Conservation (phyloP, 2,888 invertebrate genomes). For the Caenorhabditis sp. region DNA sequence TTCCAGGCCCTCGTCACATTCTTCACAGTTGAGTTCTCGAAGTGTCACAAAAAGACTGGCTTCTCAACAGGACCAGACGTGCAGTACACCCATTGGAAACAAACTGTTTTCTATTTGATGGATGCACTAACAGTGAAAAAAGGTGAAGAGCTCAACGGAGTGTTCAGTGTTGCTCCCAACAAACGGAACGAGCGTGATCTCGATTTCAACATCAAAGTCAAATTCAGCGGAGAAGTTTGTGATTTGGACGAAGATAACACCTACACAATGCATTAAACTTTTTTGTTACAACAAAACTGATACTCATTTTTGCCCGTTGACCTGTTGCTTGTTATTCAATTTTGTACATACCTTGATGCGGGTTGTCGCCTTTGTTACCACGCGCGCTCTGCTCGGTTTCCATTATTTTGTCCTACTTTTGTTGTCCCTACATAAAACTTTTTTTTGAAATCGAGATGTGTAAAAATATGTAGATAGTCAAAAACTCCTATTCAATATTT, state of each 20-base stretch:
- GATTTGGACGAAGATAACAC: conserved; percentile 71
- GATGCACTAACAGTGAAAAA: conserved; percentile 96
- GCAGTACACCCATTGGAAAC: conserved; percentile 99
- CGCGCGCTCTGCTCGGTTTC: conserved; percentile 45
- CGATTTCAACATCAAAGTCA: conserved; percentile 82
- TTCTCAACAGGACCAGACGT: conserved; percentile 96
- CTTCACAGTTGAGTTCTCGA: conserved; percentile 98
- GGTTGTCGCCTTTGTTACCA: conserved; percentile 41
- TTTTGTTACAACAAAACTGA: conserved; percentile 15
- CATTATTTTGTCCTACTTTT: conserved; percentile 24
- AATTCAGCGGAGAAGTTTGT: conserved; percentile 77
- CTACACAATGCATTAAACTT: conserved; percentile 74
- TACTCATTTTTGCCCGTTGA: conserved; percentile 24
- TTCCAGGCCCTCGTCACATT: conserved; percentile 85
- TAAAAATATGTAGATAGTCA: not conserved
- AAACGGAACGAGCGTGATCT: conserved; percentile 92
- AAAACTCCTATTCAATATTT: not conserved
- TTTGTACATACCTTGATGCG: conserved; percentile 48
- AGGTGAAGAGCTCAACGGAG: conserved; percentile 82
- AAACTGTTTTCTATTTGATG: conserved; percentile 96
- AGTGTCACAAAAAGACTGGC: conserved; percentile 96
- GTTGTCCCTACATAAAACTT: not conserved
- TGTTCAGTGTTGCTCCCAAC: conserved; percentile 93
- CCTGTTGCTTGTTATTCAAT: conserved; percentile 6
- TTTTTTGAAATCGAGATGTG: not conserved